phyloP scores from a whole-genome alignment of 2,888 invertebrate genomes.

The Saturnia japonica region DNA sequence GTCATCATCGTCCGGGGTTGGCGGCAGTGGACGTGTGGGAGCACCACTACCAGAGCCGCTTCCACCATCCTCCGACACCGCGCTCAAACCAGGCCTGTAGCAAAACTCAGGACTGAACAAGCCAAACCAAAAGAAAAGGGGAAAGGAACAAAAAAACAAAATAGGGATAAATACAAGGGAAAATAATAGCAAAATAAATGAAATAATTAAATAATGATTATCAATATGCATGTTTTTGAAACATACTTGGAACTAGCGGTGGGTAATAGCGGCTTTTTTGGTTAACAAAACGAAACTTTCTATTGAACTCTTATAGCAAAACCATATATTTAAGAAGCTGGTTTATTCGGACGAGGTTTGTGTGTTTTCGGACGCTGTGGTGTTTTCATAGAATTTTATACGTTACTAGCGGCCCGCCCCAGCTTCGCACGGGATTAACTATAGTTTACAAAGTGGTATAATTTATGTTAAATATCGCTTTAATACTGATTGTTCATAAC shows the following conservation, averaged over 20 bases:
- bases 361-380: no score
- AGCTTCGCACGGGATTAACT: no score
- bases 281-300: no score
- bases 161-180: slow-evolving; percentile 41
- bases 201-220: slow-evolving; percentile 23
- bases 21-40: slow-evolving; percentile 95
- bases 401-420: no score
- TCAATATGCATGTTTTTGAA: slow-evolving; percentile 1
- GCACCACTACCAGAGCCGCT: slow-evolving; percentile 79
- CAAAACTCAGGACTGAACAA: slow-evolving; percentile 90
- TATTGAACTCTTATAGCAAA: no score
- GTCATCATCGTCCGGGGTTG: slow-evolving; percentile 96
- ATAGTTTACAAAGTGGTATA: no score
- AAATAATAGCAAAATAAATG: slow-evolving; percentile 33
- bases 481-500: no score
- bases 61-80: slow-evolving; percentile 47
- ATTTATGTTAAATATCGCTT: no score
- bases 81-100: slow-evolving; percentile 87
- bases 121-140: slow-evolving; percentile 52
- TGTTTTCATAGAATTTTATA: no score
- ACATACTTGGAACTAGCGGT: background rate
- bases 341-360: no score
- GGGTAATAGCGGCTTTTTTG: no score
- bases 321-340: no score
- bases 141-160: slow-evolving; percentile 34